These are phyloP conservation scores for Delia radicum DNA, from an alignment of 1,140 invertebrate species.

Conservation along the genomic window DNA sequence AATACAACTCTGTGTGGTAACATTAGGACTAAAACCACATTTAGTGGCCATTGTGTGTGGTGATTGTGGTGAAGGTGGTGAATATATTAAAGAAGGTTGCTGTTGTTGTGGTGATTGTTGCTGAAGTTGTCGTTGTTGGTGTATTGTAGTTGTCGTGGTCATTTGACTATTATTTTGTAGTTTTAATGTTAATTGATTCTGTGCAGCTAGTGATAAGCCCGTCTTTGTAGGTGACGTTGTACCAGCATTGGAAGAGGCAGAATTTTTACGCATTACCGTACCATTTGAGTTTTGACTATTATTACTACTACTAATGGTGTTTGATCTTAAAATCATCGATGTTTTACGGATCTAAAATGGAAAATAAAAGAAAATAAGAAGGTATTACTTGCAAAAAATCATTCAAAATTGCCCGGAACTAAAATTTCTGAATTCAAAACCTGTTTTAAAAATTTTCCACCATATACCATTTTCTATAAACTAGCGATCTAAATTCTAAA, in stretches of 20 bases:
- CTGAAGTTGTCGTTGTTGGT: background rate
- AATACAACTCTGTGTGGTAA: conserved; percentile 26
- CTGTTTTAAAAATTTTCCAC: too few species aligned
- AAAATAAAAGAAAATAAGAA: conserved; percentile 1
- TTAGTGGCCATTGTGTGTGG: conserved; percentile 28
- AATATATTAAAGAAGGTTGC: conserved; percentile 7
- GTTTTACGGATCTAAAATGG: conserved; percentile 32
- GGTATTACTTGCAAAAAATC: background rate
- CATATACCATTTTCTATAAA: too few species aligned
- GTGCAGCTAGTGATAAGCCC: background rate
- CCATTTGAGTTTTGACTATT: background rate
- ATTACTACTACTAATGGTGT: background rate
- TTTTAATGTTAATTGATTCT: conserved; percentile 8
- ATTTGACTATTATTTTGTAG: conserved; percentile 23
- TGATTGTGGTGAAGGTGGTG: conserved; percentile 18
- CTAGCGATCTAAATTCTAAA: too few species aligned
- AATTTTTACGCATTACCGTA: background rate
- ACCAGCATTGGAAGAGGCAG: background rate
- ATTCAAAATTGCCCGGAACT: too few species aligned
- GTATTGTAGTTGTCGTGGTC: background rate
- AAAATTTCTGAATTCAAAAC: too few species aligned
- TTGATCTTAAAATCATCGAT: conserved; percentile 28
- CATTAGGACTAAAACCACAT: conserved; percentile 28
- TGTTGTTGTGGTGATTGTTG: background rate
- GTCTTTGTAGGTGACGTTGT: background rate